These are phyloP conservation scores for Delia radicum DNA, from an alignment of 1,140 invertebrate species.

Conservation along the genomic window DNA sequence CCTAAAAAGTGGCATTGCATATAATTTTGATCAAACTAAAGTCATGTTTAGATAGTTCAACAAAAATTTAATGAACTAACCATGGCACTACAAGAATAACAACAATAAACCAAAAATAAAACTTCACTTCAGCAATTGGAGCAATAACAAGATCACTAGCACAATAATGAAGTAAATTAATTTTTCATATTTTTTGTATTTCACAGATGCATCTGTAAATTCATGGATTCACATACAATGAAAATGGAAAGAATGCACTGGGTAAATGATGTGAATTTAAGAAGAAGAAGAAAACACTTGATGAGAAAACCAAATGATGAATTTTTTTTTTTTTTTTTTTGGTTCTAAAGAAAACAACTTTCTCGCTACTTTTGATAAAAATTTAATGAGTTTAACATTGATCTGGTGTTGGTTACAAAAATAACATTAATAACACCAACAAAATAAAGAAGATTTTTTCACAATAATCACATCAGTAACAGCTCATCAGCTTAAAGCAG, in stretches of 20 bases:
- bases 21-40: neutral
- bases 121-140: neutral
- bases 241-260: too few relatives aligned
- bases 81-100: neutral
- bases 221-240: too few relatives aligned
- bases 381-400: conserved; percentile 18
- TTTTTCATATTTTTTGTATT: neutral
- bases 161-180: neutral
- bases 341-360: too few relatives aligned
- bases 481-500: neutral
- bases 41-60: neutral
- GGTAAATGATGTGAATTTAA: too few relatives aligned
- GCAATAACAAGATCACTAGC: neutral
- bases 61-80: neutral
- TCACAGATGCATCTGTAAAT: neutral
- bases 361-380: too few relatives aligned
- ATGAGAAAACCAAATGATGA: neutral
- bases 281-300: neutral
- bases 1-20: neutral
- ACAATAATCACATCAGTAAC: neutral
- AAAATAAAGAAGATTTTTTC: neutral
- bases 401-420: neutral
- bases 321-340: too few relatives aligned
- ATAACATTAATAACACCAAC: neutral
- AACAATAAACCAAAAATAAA: neutral